These are phyloP conservation scores for Heptranchias perlo DNA, from an alignment of 2,113 vertebrate genomes.

Conservation along the genomic window DNA sequence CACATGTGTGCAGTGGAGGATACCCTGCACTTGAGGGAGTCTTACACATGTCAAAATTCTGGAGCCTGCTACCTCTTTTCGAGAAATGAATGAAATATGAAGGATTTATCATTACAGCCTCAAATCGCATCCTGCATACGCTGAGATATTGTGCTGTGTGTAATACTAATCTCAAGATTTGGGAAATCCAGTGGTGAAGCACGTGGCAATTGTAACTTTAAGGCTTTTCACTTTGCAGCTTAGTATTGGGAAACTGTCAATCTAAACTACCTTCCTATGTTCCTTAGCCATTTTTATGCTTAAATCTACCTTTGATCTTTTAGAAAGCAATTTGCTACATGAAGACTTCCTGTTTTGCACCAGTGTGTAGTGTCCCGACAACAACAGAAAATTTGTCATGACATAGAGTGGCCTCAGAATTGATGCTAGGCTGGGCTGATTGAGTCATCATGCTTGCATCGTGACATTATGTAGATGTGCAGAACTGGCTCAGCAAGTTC, in stretches of 20 bases:
- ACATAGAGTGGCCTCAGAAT: background rate
- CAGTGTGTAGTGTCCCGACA: background rate
- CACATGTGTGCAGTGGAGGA: background rate
- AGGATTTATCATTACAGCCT: background rate
- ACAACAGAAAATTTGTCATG: background rate
- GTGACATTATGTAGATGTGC: background rate
- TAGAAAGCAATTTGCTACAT: background rate
- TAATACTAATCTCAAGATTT: background rate
- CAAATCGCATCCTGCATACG: background rate
- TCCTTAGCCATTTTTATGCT: background rate
- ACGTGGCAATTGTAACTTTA: background rate
- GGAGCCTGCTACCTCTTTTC: background rate
- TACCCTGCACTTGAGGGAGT: background rate
- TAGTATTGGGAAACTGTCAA: background rate
- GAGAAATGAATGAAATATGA: background rate
- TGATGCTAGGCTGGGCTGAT: background rate
- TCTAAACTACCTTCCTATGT: background rate
- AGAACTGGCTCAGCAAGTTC: background rate
- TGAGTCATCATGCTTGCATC: background rate
- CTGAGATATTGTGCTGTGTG: background rate
- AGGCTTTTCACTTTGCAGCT: background rate
- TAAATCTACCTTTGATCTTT: background rate
- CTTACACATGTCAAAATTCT: background rate
- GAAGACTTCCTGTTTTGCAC: background rate
- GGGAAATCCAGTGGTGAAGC: background rate